Evolutionary conservation across 1,140 invertebrate species (phyloP), one percentile per base, ranked within the genome.

Genomic region (Ceratina calcarata): DNA sequence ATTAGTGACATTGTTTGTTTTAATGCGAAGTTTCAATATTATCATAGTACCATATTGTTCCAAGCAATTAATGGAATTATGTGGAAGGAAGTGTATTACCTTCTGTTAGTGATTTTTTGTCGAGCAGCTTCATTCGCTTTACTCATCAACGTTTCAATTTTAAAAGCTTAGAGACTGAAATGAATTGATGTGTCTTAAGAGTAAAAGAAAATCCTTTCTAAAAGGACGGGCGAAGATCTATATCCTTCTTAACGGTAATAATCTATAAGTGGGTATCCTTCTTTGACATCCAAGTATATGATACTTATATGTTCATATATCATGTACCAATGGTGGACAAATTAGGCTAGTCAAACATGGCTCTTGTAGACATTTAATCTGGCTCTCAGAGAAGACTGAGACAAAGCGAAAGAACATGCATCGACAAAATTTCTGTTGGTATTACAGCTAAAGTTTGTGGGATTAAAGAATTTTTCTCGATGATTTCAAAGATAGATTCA

Each of bases 171-270:
- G 32, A 18, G 22, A 60, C 18, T 45, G 15, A 27, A 37, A 51
- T 7, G 65, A 37, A 62, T 61, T 37, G 57, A 78, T 62, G 16
- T 16, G 37, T 61, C 65, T 18, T 53, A 0, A 16, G 13, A 18
- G 74, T 16, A 55, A 78, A 61, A 18, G 6, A 64, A 70, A 51
- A 58, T n/a, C 8, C 22, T 6, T 53, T 22, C 12, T 22, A 10
- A 55, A 55, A 7, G 53, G 7, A 55, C 53, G 53, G 58, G 61
- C 18, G 66, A 37, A 70, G 66, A 78, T 68, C 55, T 32, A 24
- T 55, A 51, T 18, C 65, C 58, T 70, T 45, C 58, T 60, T 70
- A 62, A 24, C 22, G 53, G n/a, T n/a, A n/a, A 55, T 76, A 68
- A 76, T 76, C 65, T 55, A 20, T 68, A 67, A 58, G 15, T n/a